These are phyloP conservation scores for Cynaeus angustus DNA, from an alignment of 2,888 invertebrate species.

Conservation along the genomic window DNA sequence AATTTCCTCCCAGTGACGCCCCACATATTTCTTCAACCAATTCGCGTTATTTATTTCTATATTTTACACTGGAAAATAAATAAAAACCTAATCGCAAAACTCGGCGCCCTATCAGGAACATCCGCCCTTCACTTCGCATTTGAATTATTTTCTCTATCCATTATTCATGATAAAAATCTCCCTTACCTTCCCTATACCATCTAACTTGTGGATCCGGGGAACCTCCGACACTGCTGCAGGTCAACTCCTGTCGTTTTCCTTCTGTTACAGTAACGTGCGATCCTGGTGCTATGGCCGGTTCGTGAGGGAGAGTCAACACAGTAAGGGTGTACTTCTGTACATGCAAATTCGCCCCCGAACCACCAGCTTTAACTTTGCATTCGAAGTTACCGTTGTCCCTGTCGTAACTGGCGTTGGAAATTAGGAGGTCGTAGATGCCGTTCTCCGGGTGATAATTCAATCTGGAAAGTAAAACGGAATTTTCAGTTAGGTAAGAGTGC, in stretches of 20 bases:
- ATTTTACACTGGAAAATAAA: too few relatives aligned
- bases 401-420: conserved; percentile 91
- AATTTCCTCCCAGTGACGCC: too few relatives aligned
- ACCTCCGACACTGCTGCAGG: conserved; percentile 89
- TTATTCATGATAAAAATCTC: background rate
- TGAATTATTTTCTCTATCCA: too few relatives aligned
- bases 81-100: too few relatives aligned
- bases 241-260: conserved; percentile 83
- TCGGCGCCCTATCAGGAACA: too few relatives aligned
- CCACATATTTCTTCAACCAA: too few relatives aligned
- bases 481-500: background rate
- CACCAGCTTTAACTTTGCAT: conserved; percentile 89
- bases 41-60: too few relatives aligned
- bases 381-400: conserved; percentile 94
- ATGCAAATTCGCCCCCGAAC: conserved; percentile 88
- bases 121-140: too few relatives aligned
- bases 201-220: conserved; percentile 92
- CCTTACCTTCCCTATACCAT: conserved; percentile 83
- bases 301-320: conserved; percentile 88
- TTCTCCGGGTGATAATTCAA: conserved; percentile 85
- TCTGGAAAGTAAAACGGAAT: conserved; percentile 71
- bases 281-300: conserved; percentile 85
- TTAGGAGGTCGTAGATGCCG: conserved; percentile 91
- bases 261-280: conserved; percentile 87
- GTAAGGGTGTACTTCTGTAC: conserved; percentile 89